Percentiles rank a stretch among this genome's conserved stretches.
phyloP scores from a whole-genome alignment of 2,888 invertebrate genomes.

The Notodonta ziczac region DNA sequence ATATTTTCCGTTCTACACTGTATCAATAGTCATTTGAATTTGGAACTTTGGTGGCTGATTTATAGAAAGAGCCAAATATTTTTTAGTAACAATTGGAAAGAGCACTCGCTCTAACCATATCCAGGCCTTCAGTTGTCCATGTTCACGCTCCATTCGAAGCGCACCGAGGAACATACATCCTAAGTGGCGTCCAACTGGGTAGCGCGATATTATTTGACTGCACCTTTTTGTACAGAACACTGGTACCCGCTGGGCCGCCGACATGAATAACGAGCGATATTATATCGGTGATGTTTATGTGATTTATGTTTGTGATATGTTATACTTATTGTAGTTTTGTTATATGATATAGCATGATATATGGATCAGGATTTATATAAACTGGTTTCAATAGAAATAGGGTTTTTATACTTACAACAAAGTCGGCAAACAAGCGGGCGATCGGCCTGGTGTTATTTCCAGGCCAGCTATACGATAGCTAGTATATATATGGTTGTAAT shows the following conservation, averaged over 20 bases:
- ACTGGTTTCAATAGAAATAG: too few relatives aligned
- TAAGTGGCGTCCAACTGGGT: slow-evolving; percentile 44
- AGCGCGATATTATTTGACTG: slow-evolving; percentile 35
- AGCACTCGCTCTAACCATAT: too few relatives aligned
- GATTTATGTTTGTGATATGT: neutral
- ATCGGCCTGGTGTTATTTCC: too few relatives aligned
- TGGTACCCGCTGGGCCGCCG: slow-evolving; percentile 59
- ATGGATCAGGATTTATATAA: too few relatives aligned
- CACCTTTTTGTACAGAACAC: slow-evolving; percentile 38
- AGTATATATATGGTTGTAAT: too few relatives aligned
- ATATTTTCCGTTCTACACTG: too few relatives aligned
- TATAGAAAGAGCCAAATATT: neutral
- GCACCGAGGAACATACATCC: slow-evolving; percentile 17
- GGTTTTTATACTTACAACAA: too few relatives aligned
- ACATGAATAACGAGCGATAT: slow-evolving; percentile 57
- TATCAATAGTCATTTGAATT: too few relatives aligned
- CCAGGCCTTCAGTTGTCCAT: neutral
- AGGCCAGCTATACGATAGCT: too few relatives aligned
- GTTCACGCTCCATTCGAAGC: slow-evolving; percentile 13
- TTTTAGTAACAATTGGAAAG: too few relatives aligned
- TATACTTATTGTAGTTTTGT: neutral
- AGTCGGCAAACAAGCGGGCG: too few relatives aligned
- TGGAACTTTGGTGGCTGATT: neutral
- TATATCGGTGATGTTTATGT: slow-evolving; percentile 34
- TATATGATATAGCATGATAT: neutral